Conservation (phyloP, 1,140 invertebrate species). For the Myzus persicae region DNA sequence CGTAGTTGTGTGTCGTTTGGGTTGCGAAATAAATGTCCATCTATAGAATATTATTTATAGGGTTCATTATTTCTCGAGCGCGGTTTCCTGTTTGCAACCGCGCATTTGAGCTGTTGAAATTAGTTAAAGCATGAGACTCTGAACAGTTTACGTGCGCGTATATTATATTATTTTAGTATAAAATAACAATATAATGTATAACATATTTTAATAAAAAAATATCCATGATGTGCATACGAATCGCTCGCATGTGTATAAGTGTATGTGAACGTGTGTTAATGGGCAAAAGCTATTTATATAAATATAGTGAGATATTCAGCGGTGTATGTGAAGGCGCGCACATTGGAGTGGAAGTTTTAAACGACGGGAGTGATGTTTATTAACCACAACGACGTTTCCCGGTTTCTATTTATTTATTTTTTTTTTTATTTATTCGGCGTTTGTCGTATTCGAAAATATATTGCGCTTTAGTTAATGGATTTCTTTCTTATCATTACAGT, state of each 20-base stretch:
- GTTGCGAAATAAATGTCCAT: neutral
- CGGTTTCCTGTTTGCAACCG: too few relatives aligned
- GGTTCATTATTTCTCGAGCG: neutral
- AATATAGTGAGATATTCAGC: neutral
- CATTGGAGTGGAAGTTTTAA: neutral
- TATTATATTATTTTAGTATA: neutral
- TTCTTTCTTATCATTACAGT: constrained; percentile 9
- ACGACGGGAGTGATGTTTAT: constrained; percentile 21
- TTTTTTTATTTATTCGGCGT: neutral
- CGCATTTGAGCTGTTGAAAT: neutral
- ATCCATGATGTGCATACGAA: neutral
- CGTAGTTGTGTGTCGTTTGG: neutral
- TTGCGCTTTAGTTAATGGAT: constrained; percentile 23
- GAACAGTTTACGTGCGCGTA: neutral
- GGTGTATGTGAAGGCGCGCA: neutral
- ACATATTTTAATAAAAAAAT: neutral
- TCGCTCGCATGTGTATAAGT: too few relatives aligned
- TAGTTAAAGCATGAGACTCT: neutral
- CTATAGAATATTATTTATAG: neutral
- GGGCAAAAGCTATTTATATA: constrained; percentile 2
- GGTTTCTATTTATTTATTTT: constrained; percentile 8
- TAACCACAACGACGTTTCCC: neutral
- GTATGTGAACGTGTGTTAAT: neutral
- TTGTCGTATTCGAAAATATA: constrained; percentile 18
- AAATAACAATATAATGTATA: neutral